Percentiles rank a stretch among this genome's conserved stretches.
phyloP scores from a whole-genome alignment of 2,888 invertebrate genomes.

The Allolobophora icterica region DNA sequence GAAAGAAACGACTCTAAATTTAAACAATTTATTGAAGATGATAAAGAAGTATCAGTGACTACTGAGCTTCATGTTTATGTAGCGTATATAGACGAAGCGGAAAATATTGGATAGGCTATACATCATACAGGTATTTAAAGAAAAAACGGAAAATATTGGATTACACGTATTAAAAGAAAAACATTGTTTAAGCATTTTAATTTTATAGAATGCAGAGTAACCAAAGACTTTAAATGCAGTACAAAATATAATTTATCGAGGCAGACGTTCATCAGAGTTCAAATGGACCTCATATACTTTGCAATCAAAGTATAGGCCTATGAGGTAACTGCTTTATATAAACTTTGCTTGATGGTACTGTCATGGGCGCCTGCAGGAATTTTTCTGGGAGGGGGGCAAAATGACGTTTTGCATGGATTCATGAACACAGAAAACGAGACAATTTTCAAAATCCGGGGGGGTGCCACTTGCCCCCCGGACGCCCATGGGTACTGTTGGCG shows the following conservation, averaged over 20 bases:
- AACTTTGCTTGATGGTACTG: not conserved
- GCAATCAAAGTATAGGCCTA: not conserved
- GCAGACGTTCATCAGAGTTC: not conserved
- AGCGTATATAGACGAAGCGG: too few relatives aligned
- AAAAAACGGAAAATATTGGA: not conserved
- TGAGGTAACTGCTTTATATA: not conserved
- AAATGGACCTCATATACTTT: not conserved
- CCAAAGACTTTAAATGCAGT: too few relatives aligned
- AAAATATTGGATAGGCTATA: too few relatives aligned
- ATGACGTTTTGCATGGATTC: too few relatives aligned
- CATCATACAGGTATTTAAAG: not conserved
- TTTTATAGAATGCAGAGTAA: not conserved
- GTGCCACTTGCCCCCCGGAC: too few relatives aligned
- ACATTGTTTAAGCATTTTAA: not conserved
- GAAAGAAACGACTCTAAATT: not conserved
- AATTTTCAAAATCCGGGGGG: too few relatives aligned
- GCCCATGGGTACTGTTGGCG: not conserved
- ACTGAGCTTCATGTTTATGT: too few relatives aligned
- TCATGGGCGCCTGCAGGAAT: too few relatives aligned
- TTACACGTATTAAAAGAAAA: not conserved
- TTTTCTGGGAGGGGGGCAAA: too few relatives aligned
- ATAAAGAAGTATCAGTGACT: not conserved
- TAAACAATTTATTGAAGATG: conserved; percentile 4
- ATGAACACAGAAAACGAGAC: too few relatives aligned
- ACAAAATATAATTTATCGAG: not conserved